A percentile compares a stretch with the other conserved stretches of the same genome.
Conservation (phyloP, 2,113 vertebrate species). For the Paramisgurnus dabryanus region DNA sequence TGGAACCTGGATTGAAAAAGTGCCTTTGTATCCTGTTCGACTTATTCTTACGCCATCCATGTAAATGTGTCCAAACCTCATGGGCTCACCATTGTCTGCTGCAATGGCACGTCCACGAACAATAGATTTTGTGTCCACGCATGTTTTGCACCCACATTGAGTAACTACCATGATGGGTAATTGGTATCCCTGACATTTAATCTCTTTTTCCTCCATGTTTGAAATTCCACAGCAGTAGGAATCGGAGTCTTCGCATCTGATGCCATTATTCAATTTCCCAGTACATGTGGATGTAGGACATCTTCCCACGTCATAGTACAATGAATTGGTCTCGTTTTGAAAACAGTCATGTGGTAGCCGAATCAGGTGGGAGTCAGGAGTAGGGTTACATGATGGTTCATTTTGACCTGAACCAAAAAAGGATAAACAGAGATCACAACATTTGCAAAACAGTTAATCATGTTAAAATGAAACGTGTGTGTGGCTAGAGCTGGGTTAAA, state of each 20-base stretch:
- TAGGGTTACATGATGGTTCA: conserved; percentile 80
- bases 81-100: conserved; percentile 88
- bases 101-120: conserved; percentile 88
- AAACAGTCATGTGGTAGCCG: conserved; percentile 90
- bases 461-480: background rate
- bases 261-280: conserved; percentile 83
- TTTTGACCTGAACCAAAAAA: conserved; percentile 72
- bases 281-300: conserved; percentile 82
- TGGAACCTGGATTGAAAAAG: conserved; percentile 90
- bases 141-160: conserved; percentile 88
- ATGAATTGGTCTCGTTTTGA: conserved; percentile 87
- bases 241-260: conserved; percentile 86
- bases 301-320: conserved; percentile 88
- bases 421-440: background rate
- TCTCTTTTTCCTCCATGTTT: conserved; percentile 81
- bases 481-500: background rate
- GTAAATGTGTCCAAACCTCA: conserved; percentile 95
- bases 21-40: conserved; percentile 95
- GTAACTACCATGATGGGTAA: conserved; percentile 86
- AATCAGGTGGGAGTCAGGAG: conserved; percentile 84
- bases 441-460: background rate
- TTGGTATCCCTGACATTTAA: conserved; percentile 83
- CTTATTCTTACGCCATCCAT: conserved; percentile 85
- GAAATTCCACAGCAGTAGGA: conserved; percentile 89
- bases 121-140: conserved; percentile 82